A percentile compares a stretch with the other conserved stretches of the same genome.
These are phyloP conservation scores for Oenanthe melanoleuca DNA, from an alignment of 2,113 vertebrate species.

Conservation along the genomic window DNA sequence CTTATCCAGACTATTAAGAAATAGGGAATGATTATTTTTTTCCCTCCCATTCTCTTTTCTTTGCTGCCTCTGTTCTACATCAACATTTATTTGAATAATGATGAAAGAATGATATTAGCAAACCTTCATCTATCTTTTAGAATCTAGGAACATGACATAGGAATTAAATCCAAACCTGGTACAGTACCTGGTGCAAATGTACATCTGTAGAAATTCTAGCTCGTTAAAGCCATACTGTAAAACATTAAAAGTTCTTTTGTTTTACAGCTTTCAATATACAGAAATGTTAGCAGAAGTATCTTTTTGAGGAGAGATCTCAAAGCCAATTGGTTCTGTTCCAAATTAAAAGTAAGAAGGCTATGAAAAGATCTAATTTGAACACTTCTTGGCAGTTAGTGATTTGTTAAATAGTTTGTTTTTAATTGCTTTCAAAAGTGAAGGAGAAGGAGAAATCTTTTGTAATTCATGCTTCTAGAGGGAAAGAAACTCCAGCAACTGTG, in stretches of 20 bases:
- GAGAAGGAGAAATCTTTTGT: constrained; percentile 20
- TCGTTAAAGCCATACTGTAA: background rate
- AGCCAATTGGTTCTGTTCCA: constrained; percentile 1
- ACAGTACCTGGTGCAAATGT: background rate
- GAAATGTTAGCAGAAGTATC: background rate
- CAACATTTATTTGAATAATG: constrained; percentile 12
- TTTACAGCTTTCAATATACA: background rate
- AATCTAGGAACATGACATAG: background rate
- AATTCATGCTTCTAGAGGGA: background rate
- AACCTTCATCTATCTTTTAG: background rate
- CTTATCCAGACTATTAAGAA: constrained; percentile 54
- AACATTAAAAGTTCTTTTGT: background rate
- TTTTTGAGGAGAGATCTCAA: background rate
- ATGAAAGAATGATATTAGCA: constrained; percentile 16
- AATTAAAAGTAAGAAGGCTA: background rate
- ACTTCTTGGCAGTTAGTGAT: constrained; percentile 16
- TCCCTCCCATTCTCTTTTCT: background rate
- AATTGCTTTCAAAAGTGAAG: constrained; percentile 36
- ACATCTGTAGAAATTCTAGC: background rate
- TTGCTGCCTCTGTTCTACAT: constrained; percentile 3
- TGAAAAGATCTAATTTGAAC: constrained; percentile 25
- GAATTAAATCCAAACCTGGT: background rate
- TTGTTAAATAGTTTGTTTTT: constrained; percentile 34
- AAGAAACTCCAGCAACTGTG: background rate
- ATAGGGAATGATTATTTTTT: background rate